A percentile compares a stretch with the other conserved stretches of the same genome.
These are phyloP conservation scores for Pseudotriccus pelzelni DNA, from an alignment of 2,797 vertebrate species.

Conservation along the genomic window DNA sequence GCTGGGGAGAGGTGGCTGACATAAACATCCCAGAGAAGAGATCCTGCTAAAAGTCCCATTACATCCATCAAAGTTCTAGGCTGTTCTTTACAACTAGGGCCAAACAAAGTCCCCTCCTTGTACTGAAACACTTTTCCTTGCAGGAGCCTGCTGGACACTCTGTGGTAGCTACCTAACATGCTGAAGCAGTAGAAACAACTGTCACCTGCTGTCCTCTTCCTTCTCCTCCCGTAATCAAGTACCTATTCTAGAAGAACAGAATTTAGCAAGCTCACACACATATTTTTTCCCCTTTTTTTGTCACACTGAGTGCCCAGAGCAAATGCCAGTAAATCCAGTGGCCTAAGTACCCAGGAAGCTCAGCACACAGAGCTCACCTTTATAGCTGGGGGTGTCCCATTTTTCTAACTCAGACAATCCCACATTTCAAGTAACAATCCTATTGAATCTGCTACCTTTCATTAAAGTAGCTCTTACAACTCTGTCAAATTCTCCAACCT, in stretches of 20 bases:
- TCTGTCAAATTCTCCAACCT: constrained; percentile 68
- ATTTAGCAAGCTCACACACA: not conserved
- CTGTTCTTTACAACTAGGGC: not conserved
- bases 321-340: not conserved
- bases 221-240: not conserved
- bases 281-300: not conserved
- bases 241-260: not conserved
- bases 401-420: constrained; percentile 48
- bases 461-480: constrained; percentile 68
- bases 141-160: not conserved
- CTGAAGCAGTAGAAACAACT: not conserved
- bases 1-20: not conserved
- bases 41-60: not conserved
- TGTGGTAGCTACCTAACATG: not conserved
- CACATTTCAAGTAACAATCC: constrained; percentile 52
- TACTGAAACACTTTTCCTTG: not conserved
- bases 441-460: constrained; percentile 63
- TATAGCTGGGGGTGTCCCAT: not conserved
- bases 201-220: not conserved
- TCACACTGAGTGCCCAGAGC: not conserved
- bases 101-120: not conserved
- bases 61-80: not conserved
- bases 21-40: not conserved
- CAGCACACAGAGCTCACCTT: not conserved
- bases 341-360: not conserved